Conservation (phyloP, 2,888 invertebrate species). For the Yponomeuta malinellus region DNA sequence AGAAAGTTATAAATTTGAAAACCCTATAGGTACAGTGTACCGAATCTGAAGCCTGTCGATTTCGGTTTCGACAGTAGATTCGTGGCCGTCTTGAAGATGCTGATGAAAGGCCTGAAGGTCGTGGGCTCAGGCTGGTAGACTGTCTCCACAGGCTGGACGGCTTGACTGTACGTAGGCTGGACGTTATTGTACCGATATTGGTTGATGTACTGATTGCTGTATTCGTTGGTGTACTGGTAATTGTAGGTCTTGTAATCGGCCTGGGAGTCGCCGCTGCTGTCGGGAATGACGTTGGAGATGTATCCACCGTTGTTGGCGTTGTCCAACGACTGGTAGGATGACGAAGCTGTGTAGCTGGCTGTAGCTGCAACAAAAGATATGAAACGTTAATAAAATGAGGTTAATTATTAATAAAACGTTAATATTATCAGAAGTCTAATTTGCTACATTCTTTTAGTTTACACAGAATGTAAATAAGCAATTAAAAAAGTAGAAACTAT, state of each 20-base stretch:
- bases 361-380: conserved; percentile 46
- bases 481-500: not conserved
- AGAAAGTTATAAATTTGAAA: conserved; percentile 2
- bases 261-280: conserved; percentile 64
- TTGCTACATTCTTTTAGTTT: too few relatives aligned
- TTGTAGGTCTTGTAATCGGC: conserved; percentile 52
- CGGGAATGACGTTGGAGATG: conserved; percentile 73
- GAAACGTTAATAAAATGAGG: conserved; percentile 3
- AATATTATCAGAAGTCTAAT: not conserved
- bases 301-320: conserved; percentile 55
- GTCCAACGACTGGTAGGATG: conserved; percentile 56
- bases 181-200: conserved; percentile 35
- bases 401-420: conserved; percentile 12
- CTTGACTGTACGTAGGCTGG: not conserved
- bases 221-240: conserved; percentile 55
- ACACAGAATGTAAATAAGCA: conserved; percentile 1
- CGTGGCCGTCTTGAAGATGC: conserved; percentile 63
- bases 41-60: conserved; percentile 56
- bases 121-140: conserved; percentile 33
- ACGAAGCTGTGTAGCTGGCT: conserved; percentile 54
- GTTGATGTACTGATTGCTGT: conserved; percentile 56
- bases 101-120: conserved; percentile 65
- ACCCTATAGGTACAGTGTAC: conserved; percentile 57
- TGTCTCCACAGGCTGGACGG: conserved; percentile 14
- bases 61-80: conserved; percentile 60